phyloP scores from a whole-genome alignment of 2,888 invertebrate genomes.

The Seira ritae region DNA sequence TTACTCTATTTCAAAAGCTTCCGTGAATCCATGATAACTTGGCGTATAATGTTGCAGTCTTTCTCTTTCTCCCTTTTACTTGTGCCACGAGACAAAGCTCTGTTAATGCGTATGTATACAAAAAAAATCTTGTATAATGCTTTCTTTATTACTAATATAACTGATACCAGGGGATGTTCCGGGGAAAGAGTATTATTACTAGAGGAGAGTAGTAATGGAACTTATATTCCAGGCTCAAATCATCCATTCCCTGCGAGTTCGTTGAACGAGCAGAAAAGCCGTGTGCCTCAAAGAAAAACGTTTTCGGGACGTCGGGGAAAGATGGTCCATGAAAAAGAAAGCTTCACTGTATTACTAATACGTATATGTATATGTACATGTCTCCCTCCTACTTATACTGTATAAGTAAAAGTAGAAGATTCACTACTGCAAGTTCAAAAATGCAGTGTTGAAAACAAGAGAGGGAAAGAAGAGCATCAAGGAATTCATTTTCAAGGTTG shows the following conservation, averaged over 20 bases:
- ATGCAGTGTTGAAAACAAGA: constrained; percentile 26
- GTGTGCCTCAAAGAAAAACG: background rate
- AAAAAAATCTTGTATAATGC: constrained; percentile 23
- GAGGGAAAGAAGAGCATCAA: constrained; percentile 1
- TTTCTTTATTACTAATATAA: constrained; percentile 13
- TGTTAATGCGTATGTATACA: constrained; percentile 24
- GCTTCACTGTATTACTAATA: too few species aligned
- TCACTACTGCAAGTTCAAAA: constrained; percentile 48
- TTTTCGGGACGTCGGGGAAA: background rate
- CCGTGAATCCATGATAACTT: constrained; percentile 28
- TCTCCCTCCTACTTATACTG: background rate
- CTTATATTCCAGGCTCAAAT: background rate
- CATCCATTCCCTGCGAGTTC: background rate
- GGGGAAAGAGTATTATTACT: background rate
- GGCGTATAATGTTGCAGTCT: too few species aligned
- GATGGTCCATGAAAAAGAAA: background rate
- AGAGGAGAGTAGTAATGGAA: background rate
- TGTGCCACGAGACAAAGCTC: background rate
- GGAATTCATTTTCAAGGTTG: constrained; percentile 56
- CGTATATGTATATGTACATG: too few species aligned
- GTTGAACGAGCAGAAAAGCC: background rate
- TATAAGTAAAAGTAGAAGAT: constrained; percentile 33
- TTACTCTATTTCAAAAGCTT: constrained; percentile 34
- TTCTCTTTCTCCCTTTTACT: too few species aligned
- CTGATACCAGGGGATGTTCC: constrained; percentile 20